A percentile compares a stretch with the other conserved stretches of the same genome.
Evolutionary conservation across 1,140 invertebrate genomes (phyloP).

Genomic region (Brachionus plicatilis): DNA sequence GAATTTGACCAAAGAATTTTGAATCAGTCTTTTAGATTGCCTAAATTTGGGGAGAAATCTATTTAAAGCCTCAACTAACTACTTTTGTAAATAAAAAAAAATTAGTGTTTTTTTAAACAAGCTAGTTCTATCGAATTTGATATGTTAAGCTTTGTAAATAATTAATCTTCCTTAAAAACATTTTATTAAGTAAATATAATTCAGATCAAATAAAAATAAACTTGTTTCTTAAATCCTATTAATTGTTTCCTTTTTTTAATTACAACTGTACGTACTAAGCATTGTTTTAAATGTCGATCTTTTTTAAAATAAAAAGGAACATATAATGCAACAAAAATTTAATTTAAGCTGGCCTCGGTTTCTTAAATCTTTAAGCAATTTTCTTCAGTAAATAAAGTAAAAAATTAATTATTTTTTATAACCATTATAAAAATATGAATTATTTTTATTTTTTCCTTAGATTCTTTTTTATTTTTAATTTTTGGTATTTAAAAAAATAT

Average conservation of each 20-base stretch:
- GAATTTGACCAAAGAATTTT: too few species aligned
- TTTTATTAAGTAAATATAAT: background rate
- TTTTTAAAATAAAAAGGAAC: background rate
- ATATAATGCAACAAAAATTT: background rate
- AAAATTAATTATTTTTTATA: background rate
- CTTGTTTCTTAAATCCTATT: background rate
- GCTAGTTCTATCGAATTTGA: background rate
- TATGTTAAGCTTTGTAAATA: background rate
- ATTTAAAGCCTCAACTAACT: too few species aligned
- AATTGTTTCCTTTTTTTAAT: background rate
- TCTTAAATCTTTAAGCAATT: background rate
- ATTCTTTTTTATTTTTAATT: background rate
- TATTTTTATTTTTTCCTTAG: background rate
- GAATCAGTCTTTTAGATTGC: too few species aligned
- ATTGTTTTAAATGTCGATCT: background rate
- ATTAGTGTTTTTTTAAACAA: background rate
- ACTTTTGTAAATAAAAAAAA: background rate
- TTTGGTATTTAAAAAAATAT: background rate
- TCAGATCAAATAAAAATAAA: background rate
- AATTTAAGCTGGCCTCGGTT: background rate
- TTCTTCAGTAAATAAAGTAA: background rate
- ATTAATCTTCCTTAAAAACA: background rate
- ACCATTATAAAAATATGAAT: background rate
- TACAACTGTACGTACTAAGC: background rate
- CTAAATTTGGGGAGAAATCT: too few species aligned